Percentiles rank a stretch among this genome's conserved stretches.
Evolutionary conservation across 2,888 invertebrate genomes (phyloP).

Genomic region (Tiliacea citrago): DNA sequence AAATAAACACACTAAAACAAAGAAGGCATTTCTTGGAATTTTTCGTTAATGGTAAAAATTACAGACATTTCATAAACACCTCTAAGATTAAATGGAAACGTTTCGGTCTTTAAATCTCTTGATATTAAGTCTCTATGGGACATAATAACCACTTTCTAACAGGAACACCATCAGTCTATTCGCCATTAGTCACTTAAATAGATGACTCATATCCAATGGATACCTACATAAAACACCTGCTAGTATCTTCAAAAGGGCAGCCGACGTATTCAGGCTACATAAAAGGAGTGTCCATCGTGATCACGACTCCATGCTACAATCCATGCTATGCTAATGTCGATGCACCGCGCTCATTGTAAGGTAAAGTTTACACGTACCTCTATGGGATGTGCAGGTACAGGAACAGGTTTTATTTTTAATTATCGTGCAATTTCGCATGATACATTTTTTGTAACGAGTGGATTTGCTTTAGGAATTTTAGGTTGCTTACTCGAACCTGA

Average conservation of each 20-base stretch:
- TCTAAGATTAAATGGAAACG: not conserved
- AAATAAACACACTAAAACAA: too few species aligned
- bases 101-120: not conserved
- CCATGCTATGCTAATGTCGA: slow-evolving; percentile 49
- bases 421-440: not conserved
- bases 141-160: not conserved
- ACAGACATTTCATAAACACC: not conserved
- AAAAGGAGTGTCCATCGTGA: slow-evolving; percentile 52
- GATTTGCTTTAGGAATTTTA: not conserved
- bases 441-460: not conserved
- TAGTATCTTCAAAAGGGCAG: slow-evolving; percentile 41
- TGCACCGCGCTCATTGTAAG: slow-evolving; percentile 4
- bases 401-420: too few species aligned
- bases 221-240: not conserved
- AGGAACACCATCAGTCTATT: not conserved
- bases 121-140: not conserved
- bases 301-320: slow-evolving; percentile 36
- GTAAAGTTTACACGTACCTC: not conserved
- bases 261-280: slow-evolving; percentile 38
- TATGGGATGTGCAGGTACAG: not conserved
- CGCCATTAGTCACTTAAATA: slow-evolving; percentile 14
- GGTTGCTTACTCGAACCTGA: not conserved
- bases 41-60: not conserved
- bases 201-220: not conserved
- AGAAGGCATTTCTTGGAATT: too few species aligned